Evolutionary conservation across 2,888 invertebrate species (phyloP), one percentile per base, ranked within the genome.

Genomic region (Nymphalis c-album): DNA sequence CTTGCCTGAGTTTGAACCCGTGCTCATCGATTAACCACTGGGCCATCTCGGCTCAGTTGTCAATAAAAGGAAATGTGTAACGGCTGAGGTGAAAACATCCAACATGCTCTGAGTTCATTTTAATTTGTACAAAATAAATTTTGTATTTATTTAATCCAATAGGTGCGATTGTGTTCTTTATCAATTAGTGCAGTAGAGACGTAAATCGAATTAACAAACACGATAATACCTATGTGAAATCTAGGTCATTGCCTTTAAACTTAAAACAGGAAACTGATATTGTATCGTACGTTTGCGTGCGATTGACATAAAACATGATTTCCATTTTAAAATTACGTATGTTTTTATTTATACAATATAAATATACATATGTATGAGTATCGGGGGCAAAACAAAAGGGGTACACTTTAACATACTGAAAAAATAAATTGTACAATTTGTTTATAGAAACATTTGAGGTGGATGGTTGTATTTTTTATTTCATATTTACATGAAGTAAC

Each of bases 191-290:
- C 40, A 18, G 57, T 57, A 18, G 18, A 57, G 18, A 58, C 61
- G 64, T 51, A 53, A 53, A 70, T 61, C 60, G 61, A 61, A 50
- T 59, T 48, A 60, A 60, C 60, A 35, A 48, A 60, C 31, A n/a
- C 47, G 63, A 57, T 40, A 57, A 31, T 46, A 26, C 51, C 58
- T 67, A 62, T 64, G 58, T 62, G 58, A 67, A 64, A 70, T 70
- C 67, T 67, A 61, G 70, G 70, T 70, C 70, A 70, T 64, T 70
- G 70, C 67, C 58, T 70, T 70, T 53, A 62, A 64, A 61, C 46
- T 64, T 59, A 47, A 61, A 67, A 60, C 61, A 57, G 70, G 67
- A 70, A 70, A 64, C 46, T n/a, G 50, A 46, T 61, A 62, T 61
- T 60, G 22, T 55, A 60, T 50, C 35, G 16, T 55, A 55, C 10